Evolutionary conservation across 2,113 vertebrate genomes (phyloP).

Genomic region (Neodon shergylaensis): DNA sequence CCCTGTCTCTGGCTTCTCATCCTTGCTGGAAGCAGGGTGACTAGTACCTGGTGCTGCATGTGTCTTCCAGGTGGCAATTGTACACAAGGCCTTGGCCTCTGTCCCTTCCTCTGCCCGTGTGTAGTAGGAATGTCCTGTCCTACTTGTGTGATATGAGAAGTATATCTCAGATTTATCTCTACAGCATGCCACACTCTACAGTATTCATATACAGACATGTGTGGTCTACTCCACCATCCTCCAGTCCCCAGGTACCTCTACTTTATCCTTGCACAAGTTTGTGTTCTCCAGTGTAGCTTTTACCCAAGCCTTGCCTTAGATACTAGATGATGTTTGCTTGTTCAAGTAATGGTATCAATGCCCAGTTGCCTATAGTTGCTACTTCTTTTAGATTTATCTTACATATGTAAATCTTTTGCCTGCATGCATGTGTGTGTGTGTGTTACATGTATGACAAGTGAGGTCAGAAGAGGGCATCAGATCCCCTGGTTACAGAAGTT

Average conservation of each 20-base stretch:
- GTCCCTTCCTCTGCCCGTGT: not conserved
- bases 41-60: fast-evolving
- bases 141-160: not conserved
- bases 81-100: not conserved
- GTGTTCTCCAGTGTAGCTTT: not conserved
- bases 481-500: not conserved
- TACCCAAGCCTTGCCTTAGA: not conserved
- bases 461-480: not conserved
- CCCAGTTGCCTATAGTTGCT: not conserved
- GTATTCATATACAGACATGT: not conserved
- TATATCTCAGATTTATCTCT: not conserved
- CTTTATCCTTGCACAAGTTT: not conserved
- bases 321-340: not conserved
- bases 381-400: not conserved
- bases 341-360: not conserved
- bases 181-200: not conserved
- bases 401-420: not conserved
- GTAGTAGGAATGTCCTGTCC: not conserved
- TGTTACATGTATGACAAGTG: not conserved
- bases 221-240: not conserved
- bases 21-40: not conserved
- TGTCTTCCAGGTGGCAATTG: not conserved
- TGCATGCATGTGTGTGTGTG: not conserved
- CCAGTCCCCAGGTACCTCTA: not conserved
- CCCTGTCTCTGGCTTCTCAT: not conserved